Evolutionary conservation across 2,113 vertebrate species (phyloP).

Genomic region (Nycticorax nycticorax): DNA sequence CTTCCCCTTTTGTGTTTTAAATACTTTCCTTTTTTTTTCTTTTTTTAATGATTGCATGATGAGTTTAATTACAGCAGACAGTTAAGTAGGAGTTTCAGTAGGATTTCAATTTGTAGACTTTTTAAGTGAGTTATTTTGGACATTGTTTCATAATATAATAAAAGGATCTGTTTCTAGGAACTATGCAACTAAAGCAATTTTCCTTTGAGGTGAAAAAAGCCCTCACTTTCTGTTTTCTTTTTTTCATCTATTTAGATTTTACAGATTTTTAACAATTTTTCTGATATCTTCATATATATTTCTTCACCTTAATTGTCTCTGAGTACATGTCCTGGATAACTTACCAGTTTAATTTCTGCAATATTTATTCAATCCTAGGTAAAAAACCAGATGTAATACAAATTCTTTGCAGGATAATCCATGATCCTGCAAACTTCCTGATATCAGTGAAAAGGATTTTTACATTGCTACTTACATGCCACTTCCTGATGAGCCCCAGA

Average conservation of each 20-base stretch:
- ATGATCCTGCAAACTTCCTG: not conserved
- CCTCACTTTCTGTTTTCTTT: not conserved
- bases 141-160: not conserved
- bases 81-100: not conserved
- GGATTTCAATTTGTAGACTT: not conserved
- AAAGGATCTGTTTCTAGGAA: not conserved
- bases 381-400: not conserved
- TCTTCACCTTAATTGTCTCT: not conserved
- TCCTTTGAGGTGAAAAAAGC: not conserved
- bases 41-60: not conserved
- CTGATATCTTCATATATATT: not conserved
- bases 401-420: not conserved
- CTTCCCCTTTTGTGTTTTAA: not conserved
- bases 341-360: not conserved
- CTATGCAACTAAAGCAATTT: not conserved
- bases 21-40: not conserved
- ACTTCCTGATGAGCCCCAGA: constrained; percentile 3
- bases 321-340: not conserved
- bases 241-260: not conserved
- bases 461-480: not conserved
- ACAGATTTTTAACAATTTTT: not conserved
- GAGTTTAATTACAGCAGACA: not conserved
- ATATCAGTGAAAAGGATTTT: not conserved
- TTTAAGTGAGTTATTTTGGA: not conserved
- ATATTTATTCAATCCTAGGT: not conserved